Conservation (phyloP, 2,113 vertebrate genomes). For the Scomber colias region DNA sequence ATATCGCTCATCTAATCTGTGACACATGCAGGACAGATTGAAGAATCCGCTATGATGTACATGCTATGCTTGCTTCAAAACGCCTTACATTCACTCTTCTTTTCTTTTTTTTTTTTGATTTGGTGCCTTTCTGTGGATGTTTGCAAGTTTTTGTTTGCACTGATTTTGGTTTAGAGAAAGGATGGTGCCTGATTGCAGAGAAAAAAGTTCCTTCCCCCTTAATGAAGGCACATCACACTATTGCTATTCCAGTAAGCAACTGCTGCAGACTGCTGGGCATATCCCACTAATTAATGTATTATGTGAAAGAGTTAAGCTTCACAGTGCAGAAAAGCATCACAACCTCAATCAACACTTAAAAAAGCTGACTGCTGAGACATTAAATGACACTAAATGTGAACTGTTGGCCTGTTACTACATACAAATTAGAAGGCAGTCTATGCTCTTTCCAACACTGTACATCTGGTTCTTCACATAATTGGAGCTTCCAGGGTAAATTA, state of each 20-base stretch:
- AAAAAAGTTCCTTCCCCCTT: not conserved
- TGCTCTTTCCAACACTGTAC: too few relatives aligned
- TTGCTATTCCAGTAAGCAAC: slow-evolving; percentile 13
- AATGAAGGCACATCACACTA: slow-evolving; percentile 23
- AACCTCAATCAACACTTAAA: not conserved
- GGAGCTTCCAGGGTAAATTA: not conserved
- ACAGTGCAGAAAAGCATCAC: slow-evolving; percentile 10
- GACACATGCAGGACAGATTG: too few relatives aligned
- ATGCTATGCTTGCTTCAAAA: too few relatives aligned
- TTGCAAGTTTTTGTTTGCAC: not conserved
- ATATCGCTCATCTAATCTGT: too few relatives aligned
- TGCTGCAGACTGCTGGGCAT: not conserved
- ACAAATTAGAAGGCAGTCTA: not conserved
- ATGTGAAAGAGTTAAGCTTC: not conserved
- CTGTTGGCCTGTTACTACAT: not conserved
- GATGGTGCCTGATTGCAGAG: not conserved
- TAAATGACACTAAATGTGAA: not conserved
- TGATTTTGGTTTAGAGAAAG: slow-evolving; percentile 5
- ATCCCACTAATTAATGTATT: not conserved
- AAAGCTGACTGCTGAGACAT: not conserved
- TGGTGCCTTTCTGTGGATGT: not conserved
- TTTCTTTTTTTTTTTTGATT: too few relatives aligned
- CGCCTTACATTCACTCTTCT: too few relatives aligned
- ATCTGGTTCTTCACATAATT: not conserved
- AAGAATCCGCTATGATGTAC: too few relatives aligned